A percentile compares a stretch with the other conserved stretches of the same genome.
phyloP scores from a whole-genome alignment of 2,113 vertebrate species.

The Cyphomyrus plagiostoma region DNA sequence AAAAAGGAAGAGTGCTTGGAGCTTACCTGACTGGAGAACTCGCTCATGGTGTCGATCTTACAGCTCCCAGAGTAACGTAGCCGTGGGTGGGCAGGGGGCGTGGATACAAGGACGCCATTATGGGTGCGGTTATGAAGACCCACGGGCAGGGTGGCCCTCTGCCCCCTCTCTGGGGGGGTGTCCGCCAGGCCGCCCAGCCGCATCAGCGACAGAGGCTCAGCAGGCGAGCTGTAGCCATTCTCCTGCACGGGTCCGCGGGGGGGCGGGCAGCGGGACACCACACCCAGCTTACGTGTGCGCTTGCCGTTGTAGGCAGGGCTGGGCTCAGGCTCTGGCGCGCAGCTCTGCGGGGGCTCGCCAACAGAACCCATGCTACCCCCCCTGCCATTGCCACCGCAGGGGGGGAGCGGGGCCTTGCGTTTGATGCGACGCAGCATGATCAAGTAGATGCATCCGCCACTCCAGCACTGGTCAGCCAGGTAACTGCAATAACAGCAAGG shows the following conservation, averaged over 20 bases:
- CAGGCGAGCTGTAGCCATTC: conserved; percentile 50
- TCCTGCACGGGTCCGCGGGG: conserved; percentile 43
- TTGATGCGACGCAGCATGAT: conserved; percentile 82
- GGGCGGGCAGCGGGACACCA: conserved; percentile 61
- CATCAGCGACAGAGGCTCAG: conserved; percentile 44
- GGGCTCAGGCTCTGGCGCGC: conserved; percentile 49
- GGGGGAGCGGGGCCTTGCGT: conserved; percentile 69
- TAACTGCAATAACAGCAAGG: conserved; percentile 55
- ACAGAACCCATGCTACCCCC: conserved; percentile 31
- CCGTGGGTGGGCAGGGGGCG: conserved; percentile 27
- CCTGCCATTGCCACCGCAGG: conserved; percentile 53
- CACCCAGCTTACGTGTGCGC: conserved; percentile 72
- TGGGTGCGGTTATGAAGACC: conserved; percentile 15
- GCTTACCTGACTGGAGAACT: conserved; percentile 59
- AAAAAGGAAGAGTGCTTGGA: neutral
- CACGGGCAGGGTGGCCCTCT: conserved; percentile 32
- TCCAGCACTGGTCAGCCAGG: conserved; percentile 81
- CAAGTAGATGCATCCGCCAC: conserved; percentile 78
- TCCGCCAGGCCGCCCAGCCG: conserved; percentile 34
- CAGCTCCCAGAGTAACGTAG: conserved; percentile 50
- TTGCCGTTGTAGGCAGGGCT: conserved; percentile 62
- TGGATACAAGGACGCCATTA: conserved; percentile 32
- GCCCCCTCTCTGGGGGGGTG: conserved; percentile 23
- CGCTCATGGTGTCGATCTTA: conserved; percentile 48
- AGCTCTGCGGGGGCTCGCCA: neutral